Percentiles rank a stretch among this genome's conserved stretches.
Evolutionary conservation across 2,113 vertebrate species (phyloP).

Genomic region (Pygoscelis adeliae): DNA sequence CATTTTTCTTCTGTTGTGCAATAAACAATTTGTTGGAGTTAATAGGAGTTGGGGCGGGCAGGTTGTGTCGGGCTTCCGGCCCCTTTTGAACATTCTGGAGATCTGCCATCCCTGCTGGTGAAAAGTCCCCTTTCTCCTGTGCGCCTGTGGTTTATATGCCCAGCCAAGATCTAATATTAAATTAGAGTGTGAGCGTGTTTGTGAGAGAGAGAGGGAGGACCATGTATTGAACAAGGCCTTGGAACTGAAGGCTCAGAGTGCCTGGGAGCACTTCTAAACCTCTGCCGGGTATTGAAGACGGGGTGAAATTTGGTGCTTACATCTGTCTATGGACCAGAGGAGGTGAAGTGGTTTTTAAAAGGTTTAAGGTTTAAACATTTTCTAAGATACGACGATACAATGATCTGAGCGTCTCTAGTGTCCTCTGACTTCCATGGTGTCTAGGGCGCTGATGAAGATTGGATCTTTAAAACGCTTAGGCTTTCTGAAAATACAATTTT

Average conservation of each 20-base stretch:
- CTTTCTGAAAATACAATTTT: not conserved
- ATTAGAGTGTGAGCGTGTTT: not conserved
- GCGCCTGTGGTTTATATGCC: not conserved
- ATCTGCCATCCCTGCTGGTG: slow-evolving; percentile 50
- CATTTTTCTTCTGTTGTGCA: slow-evolving; percentile 60
- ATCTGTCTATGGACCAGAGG: not conserved
- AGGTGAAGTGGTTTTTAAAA: not conserved
- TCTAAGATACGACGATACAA: not conserved
- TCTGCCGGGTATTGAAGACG: not conserved
- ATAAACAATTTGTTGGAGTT: slow-evolving; percentile 75
- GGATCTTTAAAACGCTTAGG: not conserved
- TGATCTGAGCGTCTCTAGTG: not conserved
- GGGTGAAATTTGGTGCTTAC: not conserved
- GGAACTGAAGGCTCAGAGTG: not conserved
- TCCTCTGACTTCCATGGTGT: not conserved
- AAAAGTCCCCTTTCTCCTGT: slow-evolving; percentile 27
- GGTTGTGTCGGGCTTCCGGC: slow-evolving; percentile 23
- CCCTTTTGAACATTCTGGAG: slow-evolving; percentile 54
- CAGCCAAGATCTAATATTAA: not conserved
- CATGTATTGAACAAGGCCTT: not conserved
- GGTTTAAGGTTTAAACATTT: not conserved
- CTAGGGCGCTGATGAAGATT: not conserved
- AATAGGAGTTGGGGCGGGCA: slow-evolving; percentile 45
- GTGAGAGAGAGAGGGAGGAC: not conserved
- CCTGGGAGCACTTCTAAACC: not conserved